Conservation (phyloP, 2,113 vertebrate genomes). For the Leuciscus idus region DNA sequence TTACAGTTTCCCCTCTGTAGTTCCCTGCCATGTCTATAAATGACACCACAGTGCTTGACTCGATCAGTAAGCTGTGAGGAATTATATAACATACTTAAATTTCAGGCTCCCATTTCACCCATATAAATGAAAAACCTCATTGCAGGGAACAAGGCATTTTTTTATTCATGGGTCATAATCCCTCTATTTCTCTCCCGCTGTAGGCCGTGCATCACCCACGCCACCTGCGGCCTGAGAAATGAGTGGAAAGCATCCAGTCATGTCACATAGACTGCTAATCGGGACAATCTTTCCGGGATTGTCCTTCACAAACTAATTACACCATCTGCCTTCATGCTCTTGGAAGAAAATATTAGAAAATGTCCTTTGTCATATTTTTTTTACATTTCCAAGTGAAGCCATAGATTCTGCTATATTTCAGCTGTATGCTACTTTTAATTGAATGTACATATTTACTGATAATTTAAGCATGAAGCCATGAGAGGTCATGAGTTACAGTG, state of each 20-base stretch:
- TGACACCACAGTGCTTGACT: constrained; percentile 28
- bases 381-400: background rate
- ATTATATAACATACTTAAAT: constrained; percentile 47
- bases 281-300: background rate
- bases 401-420: background rate
- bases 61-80: constrained; percentile 12
- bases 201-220: background rate
- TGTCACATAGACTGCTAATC: background rate
- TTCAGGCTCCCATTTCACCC: constrained; percentile 25
- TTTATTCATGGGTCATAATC: constrained; percentile 29
- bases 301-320: background rate
- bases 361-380: background rate
- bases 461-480: too few species aligned
- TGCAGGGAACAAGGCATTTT: constrained; percentile 9
- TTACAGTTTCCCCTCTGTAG: background rate
- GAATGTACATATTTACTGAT: too few species aligned
- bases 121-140: constrained; percentile 43
- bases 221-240: constrained; percentile 29
- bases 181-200: background rate
- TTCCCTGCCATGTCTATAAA: constrained; percentile 23
- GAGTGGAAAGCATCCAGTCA: background rate
- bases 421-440: background rate
- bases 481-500: too few species aligned
- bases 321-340: background rate
- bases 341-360: background rate